Evolutionary conservation across 1,140 invertebrate genomes (phyloP), one percentile per base, ranked within the genome.

Genomic region (Nephila pilipes): DNA sequence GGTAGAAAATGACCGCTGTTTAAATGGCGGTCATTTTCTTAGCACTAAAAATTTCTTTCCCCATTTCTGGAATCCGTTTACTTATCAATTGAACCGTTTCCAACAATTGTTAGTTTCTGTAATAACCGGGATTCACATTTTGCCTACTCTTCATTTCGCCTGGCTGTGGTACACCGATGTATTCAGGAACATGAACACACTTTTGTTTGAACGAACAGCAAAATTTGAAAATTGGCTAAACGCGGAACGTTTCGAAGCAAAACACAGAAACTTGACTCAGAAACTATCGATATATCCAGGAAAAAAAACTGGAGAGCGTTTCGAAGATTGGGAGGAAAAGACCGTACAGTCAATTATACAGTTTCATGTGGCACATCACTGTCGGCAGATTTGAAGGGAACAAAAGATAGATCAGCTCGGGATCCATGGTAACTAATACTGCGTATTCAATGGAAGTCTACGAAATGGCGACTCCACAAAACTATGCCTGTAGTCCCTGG

Each of bases 401-500:
- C 29, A 80, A 91, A 60, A 83, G 5, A 5, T 79, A 32, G 65
- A 79, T 38, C 63, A 79, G 54, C 20, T 22, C 8, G 12, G 8
- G 79, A 20, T 38, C n/a, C 2, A 58, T 22, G 10, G 25, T 12
- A n/a, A 58, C 29, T 90, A 93, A 90, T 89, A 93, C 79, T 93
- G 93, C 22, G 93, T 87, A 75, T 93, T 93, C 3, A 93, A 63
- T 0, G 87, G 87, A 14, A 93, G 87, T 65, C 93, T 89, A 69
- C 93, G 87, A 25, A 89, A 89, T 12, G 93, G 93, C 14, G 93
- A 89, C 65, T 93, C 93, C 46, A 89, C 93, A 60, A 89, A 93
- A 90, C 93, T 93, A 69, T 93, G 93, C 69, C 93, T 89, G 36
- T 93, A 93, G 91, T 93, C 91, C 32, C 92, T 88, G 29, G 92